Base-by-base conservation (phyloP, 2,797 vertebrate species). In the Acomys russatus region DNA sequence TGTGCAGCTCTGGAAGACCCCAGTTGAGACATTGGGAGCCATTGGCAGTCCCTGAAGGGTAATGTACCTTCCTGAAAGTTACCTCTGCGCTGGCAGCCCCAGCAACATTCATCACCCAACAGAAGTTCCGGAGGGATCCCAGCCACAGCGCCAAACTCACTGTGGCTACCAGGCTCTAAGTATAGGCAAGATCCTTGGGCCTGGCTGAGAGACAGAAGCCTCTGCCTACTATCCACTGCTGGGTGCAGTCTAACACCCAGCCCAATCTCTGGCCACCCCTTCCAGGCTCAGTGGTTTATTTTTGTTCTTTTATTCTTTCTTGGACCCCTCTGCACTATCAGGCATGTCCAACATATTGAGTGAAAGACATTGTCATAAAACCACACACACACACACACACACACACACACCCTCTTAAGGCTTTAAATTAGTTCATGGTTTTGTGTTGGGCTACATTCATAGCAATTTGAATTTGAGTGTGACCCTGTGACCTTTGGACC, bases 1-100 rank as follows among this genome's bases (percentile, higher is more conserved):
- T 9, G 1, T 9, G 71, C 0, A 0, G 35, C 28, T 44, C n/a
- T 11, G 20, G 17, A 14, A 44, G 30, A 10, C 7, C 8, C 49
- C 11, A 25, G 8, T 78, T 30, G 33, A 64, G 23, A 76, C 33
- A 1, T 12, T 0, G 22, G 35, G 59, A 78, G n/a, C 35, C n/a
- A 68, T 9, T n/a, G 35, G 17, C 12, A n/a, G 28, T 28, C n/a
- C 56, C 64, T 20, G 30, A 56, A 51, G 2, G 22, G n/a, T 0
- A 7, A 79, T 4, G 8, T 63, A 30, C 71, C 90, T 51, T 79
- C 49, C 68, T 6, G 0, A 12, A 82, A 30, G 23, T 71, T 22
- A 1, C 9, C 44, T 44, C 44, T 44, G 44, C 44, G 44, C 44
- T 44, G 44, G 44, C 44, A 0, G 56, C 66, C 61, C 74, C 28